A percentile compares a stretch with the other conserved stretches of the same genome.
Conservation (phyloP, 2,113 vertebrate species). For the Protobothrops flavoviridis region DNA sequence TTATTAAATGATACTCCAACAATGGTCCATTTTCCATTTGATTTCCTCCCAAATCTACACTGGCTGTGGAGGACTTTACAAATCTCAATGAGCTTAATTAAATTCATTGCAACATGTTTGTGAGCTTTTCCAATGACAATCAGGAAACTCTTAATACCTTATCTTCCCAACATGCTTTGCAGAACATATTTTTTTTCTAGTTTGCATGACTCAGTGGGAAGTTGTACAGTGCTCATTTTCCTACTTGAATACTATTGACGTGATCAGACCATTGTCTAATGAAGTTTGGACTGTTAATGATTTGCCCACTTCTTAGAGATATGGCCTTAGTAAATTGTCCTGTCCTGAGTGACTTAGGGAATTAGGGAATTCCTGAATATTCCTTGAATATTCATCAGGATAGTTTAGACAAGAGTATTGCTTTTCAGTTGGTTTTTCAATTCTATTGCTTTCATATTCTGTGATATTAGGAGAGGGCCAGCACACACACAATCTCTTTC, state of each 20-base stretch:
- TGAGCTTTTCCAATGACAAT: not conserved
- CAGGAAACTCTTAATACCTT: not conserved
- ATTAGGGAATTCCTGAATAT: not conserved
- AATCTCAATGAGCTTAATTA: not conserved
- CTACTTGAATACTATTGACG: not conserved
- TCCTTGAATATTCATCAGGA: not conserved
- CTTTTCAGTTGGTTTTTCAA: not conserved
- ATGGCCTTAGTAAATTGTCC: not conserved
- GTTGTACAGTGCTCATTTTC: not conserved
- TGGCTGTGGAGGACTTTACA: not conserved
- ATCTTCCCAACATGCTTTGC: not conserved
- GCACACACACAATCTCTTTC: too few relatives aligned
- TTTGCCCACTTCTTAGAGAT: not conserved
- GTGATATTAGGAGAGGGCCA: not conserved
- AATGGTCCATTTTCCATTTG: conserved; percentile 60
- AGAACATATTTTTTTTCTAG: not conserved
- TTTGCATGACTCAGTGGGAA: not conserved
- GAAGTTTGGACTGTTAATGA: not conserved
- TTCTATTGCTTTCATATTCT: not conserved
- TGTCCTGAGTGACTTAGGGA: not conserved
- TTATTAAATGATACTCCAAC: conserved; percentile 58
- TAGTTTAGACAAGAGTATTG: not conserved
- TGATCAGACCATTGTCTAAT: not conserved
- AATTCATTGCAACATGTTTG: not conserved
- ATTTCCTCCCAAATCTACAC: conserved; percentile 53